A percentile compares a stretch with the other conserved stretches of the same genome.
phyloP scores from a whole-genome alignment of 2,888 invertebrate species.

The Emmelina monodactyla region DNA sequence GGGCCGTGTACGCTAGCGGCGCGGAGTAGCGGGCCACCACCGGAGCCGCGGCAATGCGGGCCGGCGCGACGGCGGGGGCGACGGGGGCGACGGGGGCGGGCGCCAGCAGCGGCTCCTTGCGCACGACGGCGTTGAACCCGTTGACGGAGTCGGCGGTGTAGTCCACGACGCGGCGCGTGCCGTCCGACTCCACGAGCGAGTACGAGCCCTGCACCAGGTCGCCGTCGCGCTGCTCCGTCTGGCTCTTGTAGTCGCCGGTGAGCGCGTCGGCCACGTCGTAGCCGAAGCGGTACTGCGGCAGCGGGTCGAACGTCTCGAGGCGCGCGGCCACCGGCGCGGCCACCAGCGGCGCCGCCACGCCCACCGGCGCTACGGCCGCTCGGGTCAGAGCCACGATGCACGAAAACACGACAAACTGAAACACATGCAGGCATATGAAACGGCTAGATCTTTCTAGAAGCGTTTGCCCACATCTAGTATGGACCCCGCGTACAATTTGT shows the following conservation, averaged over 20 bases:
- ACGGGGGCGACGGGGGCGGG: slow-evolving; percentile 33
- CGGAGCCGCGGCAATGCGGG: slow-evolving; percentile 20
- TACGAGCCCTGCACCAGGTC: slow-evolving; percentile 59
- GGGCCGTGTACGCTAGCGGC: slow-evolving; percentile 16
- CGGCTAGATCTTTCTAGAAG: too few species aligned
- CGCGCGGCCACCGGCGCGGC: slow-evolving; percentile 36
- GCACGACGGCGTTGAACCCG: slow-evolving; percentile 51
- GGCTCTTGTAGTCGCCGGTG: slow-evolving; percentile 55
- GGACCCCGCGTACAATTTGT: too few species aligned
- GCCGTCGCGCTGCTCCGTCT: slow-evolving; percentile 59
- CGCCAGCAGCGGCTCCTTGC: slow-evolving; percentile 41
- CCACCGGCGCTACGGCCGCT: slow-evolving; percentile 40
- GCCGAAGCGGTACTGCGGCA: slow-evolving; percentile 65
- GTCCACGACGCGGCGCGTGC: slow-evolving; percentile 46
- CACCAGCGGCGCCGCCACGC: slow-evolving; percentile 30
- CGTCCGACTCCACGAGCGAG: slow-evolving; percentile 48
- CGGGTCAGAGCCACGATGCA: slow-evolving; percentile 40
- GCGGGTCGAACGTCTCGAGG: slow-evolving; percentile 56
- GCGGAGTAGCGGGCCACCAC: slow-evolving; percentile 16
- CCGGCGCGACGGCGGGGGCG: slow-evolving; percentile 25
- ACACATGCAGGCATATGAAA: too few species aligned
- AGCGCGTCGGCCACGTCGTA: slow-evolving; percentile 51
- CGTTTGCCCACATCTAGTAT: too few species aligned
- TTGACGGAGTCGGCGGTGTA: slow-evolving; percentile 48
- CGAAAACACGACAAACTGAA: slow-evolving; percentile 49